These are phyloP conservation scores for Petroica traversi DNA, from an alignment of 2,113 vertebrate species.

Conservation along the genomic window DNA sequence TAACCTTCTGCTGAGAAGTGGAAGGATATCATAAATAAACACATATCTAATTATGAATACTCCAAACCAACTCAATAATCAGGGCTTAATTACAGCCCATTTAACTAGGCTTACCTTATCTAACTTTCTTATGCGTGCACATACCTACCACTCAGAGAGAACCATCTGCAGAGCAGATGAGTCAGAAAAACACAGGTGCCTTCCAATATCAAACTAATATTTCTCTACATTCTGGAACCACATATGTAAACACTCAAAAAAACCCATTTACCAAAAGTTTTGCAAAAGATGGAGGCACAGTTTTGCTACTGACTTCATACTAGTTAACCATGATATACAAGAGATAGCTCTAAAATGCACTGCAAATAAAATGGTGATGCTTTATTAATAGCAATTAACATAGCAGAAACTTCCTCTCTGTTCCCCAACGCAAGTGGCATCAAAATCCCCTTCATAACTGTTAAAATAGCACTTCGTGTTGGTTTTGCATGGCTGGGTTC, in stretches of 20 bases:
- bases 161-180: not conserved
- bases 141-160: not conserved
- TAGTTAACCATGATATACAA: not conserved
- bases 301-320: not conserved
- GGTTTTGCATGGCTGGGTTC: not conserved
- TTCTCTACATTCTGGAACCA: not conserved
- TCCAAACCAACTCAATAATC: not conserved
- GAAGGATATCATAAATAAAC: not conserved
- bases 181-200: not conserved
- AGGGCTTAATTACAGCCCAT: not conserved
- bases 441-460: not conserved
- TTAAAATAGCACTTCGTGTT: not conserved
- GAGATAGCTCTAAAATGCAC: not conserved
- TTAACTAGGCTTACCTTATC: not conserved
- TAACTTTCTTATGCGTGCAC: not conserved
- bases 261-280: not conserved
- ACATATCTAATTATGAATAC: not conserved
- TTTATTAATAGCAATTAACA: not conserved
- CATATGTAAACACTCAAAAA: not conserved
- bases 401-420: not conserved
- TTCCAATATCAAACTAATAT: not conserved
- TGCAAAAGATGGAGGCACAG: not conserved
- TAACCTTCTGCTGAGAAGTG: not conserved
- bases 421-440: not conserved
- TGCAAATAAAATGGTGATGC: not conserved